Evolutionary conservation across 2,888 invertebrate genomes (phyloP).

Genomic region (Meteorus cinctellus): DNA sequence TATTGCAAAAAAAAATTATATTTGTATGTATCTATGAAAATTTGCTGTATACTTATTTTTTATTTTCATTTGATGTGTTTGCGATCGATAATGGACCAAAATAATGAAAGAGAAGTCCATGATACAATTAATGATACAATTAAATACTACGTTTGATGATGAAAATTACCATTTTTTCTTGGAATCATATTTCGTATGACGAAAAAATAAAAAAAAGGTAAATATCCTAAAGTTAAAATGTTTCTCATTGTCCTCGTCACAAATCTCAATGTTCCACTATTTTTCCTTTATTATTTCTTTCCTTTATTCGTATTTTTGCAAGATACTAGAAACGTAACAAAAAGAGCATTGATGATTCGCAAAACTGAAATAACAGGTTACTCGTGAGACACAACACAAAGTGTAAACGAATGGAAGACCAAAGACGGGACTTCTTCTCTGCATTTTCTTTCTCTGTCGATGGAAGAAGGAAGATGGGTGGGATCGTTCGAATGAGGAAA

Average conservation of each 20-base stretch:
- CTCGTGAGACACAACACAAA: constrained; percentile 48
- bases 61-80: neutral
- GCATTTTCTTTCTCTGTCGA: neutral
- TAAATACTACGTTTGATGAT: neutral
- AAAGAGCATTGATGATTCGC: constrained; percentile 65
- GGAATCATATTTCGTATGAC: constrained; percentile 10
- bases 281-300: constrained; percentile 4
- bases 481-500: constrained; percentile 43
- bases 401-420: constrained; percentile 42
- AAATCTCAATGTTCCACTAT: neutral
- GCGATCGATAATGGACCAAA: neutral
- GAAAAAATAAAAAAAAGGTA: constrained; percentile 6
- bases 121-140: neutral
- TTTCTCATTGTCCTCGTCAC: neutral
- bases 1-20: neutral
- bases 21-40: neutral
- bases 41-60: constrained; percentile 3
- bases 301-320: too few relatives aligned
- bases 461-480: constrained; percentile 54
- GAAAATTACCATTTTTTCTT: constrained; percentile 16
- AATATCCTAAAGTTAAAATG: neutral
- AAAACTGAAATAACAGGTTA: constrained; percentile 72
- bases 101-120: too few relatives aligned
- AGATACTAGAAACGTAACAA: constrained; percentile 55
- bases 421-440: constrained; percentile 33